Percentiles rank a stretch among this genome's conserved stretches.
Evolutionary conservation across 2,113 vertebrate species (phyloP).

Genomic region (Cynopterus brachyotis): DNA sequence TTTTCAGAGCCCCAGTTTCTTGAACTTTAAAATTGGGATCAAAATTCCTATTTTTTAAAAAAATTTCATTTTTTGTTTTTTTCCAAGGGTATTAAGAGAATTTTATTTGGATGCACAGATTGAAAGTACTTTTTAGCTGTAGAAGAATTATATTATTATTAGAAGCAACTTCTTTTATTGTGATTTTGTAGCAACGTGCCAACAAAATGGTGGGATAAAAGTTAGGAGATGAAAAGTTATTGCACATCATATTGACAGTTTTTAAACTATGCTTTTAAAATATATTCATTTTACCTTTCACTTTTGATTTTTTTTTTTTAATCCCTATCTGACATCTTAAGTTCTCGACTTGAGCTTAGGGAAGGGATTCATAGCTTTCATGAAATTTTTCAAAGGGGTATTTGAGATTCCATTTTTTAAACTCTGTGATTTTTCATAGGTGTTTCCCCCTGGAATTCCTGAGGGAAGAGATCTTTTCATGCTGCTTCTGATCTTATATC

Average conservation of each 20-base stretch:
- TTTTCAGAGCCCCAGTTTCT: neutral
- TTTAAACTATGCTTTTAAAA: constrained; percentile 56
- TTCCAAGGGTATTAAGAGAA: neutral
- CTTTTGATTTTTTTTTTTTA: constrained; percentile 27
- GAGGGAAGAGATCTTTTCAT: constrained; percentile 40
- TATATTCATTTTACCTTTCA: constrained; percentile 48
- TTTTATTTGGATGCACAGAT: neutral
- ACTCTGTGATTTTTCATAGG: constrained; percentile 43
- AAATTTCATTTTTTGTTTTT: neutral
- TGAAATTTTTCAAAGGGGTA: constrained; percentile 62
- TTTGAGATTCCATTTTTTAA: constrained; percentile 55
- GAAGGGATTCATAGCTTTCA: constrained; percentile 42
- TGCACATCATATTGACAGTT: neutral
- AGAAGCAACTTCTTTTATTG: constrained; percentile 13
- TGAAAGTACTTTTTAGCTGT: neutral
- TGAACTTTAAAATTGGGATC: neutral
- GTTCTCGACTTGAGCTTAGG: constrained; percentile 54
- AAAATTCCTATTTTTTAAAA: neutral
- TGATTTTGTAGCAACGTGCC: constrained; percentile 36
- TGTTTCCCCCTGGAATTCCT: constrained; percentile 20
- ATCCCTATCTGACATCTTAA: constrained; percentile 53
- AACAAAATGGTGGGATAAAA: constrained; percentile 10
- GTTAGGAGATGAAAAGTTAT: constrained; percentile 35
- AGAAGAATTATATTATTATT: neutral
- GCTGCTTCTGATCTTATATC: constrained; percentile 44